Evolutionary conservation across 2,888 invertebrate species (phyloP), one percentile per base, ranked within the genome.

Genomic region (Tiphia femorata): DNA sequence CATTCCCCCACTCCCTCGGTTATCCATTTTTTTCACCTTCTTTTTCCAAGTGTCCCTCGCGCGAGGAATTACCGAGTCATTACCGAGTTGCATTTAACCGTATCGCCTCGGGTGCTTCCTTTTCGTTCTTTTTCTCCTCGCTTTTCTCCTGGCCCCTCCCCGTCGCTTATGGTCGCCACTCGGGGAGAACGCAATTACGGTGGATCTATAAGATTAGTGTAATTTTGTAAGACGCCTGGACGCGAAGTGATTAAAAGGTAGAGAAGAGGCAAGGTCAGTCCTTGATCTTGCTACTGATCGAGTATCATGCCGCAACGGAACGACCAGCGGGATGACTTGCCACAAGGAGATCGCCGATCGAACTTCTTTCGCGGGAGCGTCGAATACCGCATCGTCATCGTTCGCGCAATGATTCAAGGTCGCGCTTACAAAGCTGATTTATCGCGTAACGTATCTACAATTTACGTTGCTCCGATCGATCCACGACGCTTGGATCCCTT

Each of bases 321-420:
- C 64, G 68, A 67, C 59, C 54, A n/a, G n/a, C 25, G 48, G 62
- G 64, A 68, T 68, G 67, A 68, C 68, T 68, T 43, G 67, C 64
- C 33, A 35, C 44, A 35, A 46, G 53, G 55, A n/a, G n/a, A 60
- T 67, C 63, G 55, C 51, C 61, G 61, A 48, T 38, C 54, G 57
- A 67, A 58, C 62, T 55, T 67, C 62, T 67, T 64, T 58, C 67
- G 64, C 59, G 64, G 62, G 61, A 64, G 64, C 58, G 57, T n/a
- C n/a, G 14, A 62, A 67, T 64, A 67, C 43, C 57, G 64, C 61
- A 25, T 14, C 58, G 67, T 68, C 67, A 68, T 68, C 55, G 41
- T 59, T 47, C 65, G 62, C 53, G 58, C 62, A 60, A 57, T 64
- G 62, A 67, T 68, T 62, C 69, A 68, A 68, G 68, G 68, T 63